Evolutionary conservation across 2,797 vertebrate species (phyloP).

Genomic region (Microctenopoma stevenorrisi): DNA sequence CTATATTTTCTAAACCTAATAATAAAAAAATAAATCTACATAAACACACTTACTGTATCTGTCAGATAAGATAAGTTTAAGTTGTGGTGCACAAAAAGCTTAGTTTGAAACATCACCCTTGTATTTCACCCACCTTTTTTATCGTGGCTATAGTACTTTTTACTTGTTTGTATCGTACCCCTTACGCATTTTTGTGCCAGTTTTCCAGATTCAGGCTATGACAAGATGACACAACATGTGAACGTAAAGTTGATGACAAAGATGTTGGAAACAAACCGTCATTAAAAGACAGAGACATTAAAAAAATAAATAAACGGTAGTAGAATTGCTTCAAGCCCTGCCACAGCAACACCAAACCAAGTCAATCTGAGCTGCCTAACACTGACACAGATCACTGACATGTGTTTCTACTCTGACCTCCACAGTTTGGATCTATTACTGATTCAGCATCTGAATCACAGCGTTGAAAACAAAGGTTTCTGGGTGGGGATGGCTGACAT

Average conservation of each 20-base stretch:
- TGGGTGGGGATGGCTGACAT: constrained; percentile 10
- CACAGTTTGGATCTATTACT: not conserved
- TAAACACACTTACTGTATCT: not conserved
- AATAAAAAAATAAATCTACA: not conserved
- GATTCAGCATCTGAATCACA: constrained; percentile 6
- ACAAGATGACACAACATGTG: not conserved
- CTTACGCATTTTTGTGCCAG: too few species aligned
- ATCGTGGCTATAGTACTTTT: not conserved
- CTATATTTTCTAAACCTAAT: not conserved
- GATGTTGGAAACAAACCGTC: not conserved
- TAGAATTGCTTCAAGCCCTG: not conserved
- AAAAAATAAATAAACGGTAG: not conserved
- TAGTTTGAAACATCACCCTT: too few species aligned
- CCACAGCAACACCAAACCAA: not conserved
- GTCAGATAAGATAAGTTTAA: not conserved
- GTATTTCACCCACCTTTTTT: too few species aligned
- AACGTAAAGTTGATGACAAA: not conserved
- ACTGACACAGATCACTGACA: not conserved
- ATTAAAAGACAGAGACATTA: not conserved
- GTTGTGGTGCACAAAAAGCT: not conserved
- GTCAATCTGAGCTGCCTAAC: not conserved
- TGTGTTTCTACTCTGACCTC: not conserved
- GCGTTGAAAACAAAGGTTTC: constrained; percentile 7
- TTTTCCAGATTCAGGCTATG: not conserved
- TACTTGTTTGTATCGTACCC: not conserved